Conservation (phyloP, 2,797 vertebrate genomes). For the Xiphophorus birchmanni region DNA sequence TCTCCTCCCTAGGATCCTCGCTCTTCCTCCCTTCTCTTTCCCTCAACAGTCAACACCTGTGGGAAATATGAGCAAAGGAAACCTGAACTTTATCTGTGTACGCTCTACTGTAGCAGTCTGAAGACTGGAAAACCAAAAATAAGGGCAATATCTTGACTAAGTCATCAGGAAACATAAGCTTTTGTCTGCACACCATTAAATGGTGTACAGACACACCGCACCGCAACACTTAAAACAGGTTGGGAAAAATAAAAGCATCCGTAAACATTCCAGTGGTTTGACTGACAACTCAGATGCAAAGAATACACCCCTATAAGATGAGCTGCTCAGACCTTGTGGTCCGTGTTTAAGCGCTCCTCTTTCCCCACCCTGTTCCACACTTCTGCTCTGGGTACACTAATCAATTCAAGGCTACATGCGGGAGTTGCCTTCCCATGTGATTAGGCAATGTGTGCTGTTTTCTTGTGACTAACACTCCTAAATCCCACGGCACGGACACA, state of each 20-base stretch:
- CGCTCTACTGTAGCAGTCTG: conserved; percentile 11
- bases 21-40: conserved; percentile 55
- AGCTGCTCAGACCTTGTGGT: conserved; percentile 37
- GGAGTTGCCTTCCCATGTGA: conserved; percentile 65
- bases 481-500: conserved; percentile 43
- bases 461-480: conserved; percentile 57
- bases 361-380: conserved; percentile 38
- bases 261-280: conserved; percentile 63
- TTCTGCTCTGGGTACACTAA: conserved; percentile 59
- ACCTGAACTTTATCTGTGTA: conserved; percentile 20
- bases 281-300: conserved; percentile 58
- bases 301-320: conserved; percentile 49
- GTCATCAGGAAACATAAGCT: conserved; percentile 18
- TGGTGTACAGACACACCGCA: conserved; percentile 2
- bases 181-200: conserved; percentile 6
- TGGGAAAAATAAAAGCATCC: conserved; percentile 47
- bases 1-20: conserved; percentile 72
- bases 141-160: conserved; percentile 11
- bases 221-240: conserved; percentile 44
- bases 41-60: conserved; percentile 61
- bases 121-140: conserved; percentile 18
- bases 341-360: conserved; percentile 7
- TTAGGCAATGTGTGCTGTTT: conserved; percentile 65
- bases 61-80: conserved; percentile 35
- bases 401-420: conserved; percentile 65